phyloP scores from a whole-genome alignment of 1,140 invertebrate species.

The Brachionus asplanchnoidis region DNA sequence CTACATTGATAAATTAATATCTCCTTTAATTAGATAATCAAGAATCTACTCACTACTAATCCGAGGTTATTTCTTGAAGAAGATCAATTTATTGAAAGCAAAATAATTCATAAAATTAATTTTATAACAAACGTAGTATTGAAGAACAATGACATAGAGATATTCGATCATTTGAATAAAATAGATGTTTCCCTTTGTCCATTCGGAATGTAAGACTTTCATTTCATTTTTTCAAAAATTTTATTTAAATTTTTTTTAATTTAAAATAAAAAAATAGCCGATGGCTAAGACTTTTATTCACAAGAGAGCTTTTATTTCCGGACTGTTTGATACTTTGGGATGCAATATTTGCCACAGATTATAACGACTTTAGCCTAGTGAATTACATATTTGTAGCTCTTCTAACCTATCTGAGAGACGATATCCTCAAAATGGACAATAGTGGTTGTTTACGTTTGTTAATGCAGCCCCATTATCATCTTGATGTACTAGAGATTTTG shows the following conservation, averaged over 20 bases:
- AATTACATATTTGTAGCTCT: constrained; percentile 40
- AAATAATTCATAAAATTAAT: constrained; percentile 40
- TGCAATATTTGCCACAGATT: constrained; percentile 36
- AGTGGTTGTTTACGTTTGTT: constrained; percentile 8
- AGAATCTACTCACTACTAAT: constrained; percentile 15
- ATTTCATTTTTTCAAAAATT: too few species aligned
- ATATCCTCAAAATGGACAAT: constrained; percentile 21
- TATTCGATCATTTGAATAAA: constrained; percentile 26
- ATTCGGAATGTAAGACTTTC: constrained; percentile 20
- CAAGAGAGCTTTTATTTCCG: constrained; percentile 27
- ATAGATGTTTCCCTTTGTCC: constrained; percentile 31
- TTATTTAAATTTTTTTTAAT: too few species aligned
- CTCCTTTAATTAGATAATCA: not conserved
- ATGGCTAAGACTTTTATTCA: constrained; percentile 29
- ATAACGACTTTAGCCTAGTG: constrained; percentile 19
- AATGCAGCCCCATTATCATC: constrained; percentile 31
- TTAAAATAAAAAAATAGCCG: not conserved
- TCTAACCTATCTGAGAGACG: constrained; percentile 22
- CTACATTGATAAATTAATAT: not conserved
- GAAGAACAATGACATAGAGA: constrained; percentile 40
- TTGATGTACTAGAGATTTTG: constrained; percentile 6
- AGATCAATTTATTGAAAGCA: constrained; percentile 21
- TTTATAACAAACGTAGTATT: constrained; percentile 22
- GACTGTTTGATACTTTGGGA: constrained; percentile 28
- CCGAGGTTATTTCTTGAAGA: constrained; percentile 17